Evolutionary conservation across 2,113 vertebrate genomes (phyloP).

Genomic region (Passer domesticus): DNA sequence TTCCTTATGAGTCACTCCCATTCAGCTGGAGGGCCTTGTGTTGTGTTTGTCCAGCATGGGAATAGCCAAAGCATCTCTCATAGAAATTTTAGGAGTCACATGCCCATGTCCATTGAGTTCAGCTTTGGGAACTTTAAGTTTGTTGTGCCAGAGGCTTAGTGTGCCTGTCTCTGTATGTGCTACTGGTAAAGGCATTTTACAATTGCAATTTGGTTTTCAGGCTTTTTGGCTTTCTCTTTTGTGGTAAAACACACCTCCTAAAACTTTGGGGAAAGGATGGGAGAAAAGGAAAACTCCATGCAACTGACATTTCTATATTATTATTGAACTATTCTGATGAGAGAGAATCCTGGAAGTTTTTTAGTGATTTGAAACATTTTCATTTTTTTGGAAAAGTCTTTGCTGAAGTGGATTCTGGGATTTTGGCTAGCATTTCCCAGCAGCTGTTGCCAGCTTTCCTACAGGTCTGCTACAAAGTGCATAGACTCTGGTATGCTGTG

Average conservation of each 20-base stretch:
- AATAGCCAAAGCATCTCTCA: neutral
- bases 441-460: slow-evolving; percentile 1
- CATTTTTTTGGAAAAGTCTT: neutral
- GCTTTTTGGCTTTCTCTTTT: neutral
- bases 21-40: neutral
- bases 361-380: neutral
- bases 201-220: neutral
- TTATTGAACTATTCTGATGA: neutral
- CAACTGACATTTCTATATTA: neutral
- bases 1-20: neutral
- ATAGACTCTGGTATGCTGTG: neutral
- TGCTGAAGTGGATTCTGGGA: neutral
- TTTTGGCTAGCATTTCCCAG: neutral
- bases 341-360: neutral
- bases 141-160: neutral
- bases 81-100: neutral
- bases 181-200: neutral
- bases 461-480: neutral
- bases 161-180: neutral
- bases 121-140: neutral
- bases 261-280: neutral
- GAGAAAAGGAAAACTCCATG: neutral
- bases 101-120: neutral
- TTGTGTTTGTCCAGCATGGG: neutral
- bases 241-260: neutral